phyloP scores from a whole-genome alignment of 2,113 vertebrate genomes.

The Phyllostomus discolor region DNA sequence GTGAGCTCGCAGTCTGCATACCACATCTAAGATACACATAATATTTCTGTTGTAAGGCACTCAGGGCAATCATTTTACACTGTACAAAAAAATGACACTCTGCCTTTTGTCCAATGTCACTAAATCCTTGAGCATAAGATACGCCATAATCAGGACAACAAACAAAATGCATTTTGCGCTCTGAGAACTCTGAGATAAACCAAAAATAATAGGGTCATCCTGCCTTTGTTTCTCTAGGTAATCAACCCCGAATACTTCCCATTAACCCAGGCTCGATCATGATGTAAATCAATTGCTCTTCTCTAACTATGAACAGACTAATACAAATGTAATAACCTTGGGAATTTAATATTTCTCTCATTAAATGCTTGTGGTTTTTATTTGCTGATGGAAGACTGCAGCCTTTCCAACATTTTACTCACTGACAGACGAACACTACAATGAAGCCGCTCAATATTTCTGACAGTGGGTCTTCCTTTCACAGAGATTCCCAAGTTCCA shows the following conservation, averaged over 20 bases:
- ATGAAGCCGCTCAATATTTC: not conserved
- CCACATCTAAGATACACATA: not conserved
- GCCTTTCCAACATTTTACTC: not conserved
- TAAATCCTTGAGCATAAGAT: not conserved
- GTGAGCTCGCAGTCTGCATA: not conserved
- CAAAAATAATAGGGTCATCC: not conserved
- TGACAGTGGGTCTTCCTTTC: not conserved
- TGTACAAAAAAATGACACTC: not conserved
- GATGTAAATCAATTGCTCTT: not conserved
- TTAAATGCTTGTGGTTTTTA: not conserved
- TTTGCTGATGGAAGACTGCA: not conserved
- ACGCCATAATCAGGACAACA: not conserved
- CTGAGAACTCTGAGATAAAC: not conserved
- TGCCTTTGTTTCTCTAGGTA: not conserved
- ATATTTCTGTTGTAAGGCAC: not conserved
- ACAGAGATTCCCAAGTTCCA: not conserved
- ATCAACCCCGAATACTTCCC: not conserved
- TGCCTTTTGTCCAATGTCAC: not conserved
- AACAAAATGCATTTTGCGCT: not conserved
- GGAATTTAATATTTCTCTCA: not conserved
- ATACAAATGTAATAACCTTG: not conserved
- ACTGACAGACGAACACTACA: not conserved
- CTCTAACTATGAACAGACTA: not conserved
- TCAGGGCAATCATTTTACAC: not conserved
- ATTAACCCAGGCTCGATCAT: not conserved